phyloP scores from a whole-genome alignment of 2,888 invertebrate genomes.

The Schizaphis graminum region DNA sequence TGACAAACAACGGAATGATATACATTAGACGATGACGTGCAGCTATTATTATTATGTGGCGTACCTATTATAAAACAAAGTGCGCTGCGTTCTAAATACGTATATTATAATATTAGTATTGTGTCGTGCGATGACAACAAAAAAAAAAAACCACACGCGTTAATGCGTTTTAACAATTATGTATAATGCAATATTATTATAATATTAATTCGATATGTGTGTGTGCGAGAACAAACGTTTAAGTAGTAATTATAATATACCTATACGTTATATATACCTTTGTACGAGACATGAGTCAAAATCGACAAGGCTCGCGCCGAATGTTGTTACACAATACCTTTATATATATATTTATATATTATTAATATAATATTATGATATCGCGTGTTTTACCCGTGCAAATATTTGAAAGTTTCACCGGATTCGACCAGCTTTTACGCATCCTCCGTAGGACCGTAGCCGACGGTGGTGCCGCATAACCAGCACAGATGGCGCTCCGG shows the following conservation, averaged over 20 bases:
- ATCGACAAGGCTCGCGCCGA: neutral
- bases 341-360: too few relatives aligned
- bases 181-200: neutral
- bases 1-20: neutral
- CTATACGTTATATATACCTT: neutral
- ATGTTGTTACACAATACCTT: neutral
- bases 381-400: slow-evolving; percentile 25
- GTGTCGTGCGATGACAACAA: neutral
- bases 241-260: neutral
- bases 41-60: neutral
- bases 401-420: slow-evolving; percentile 25
- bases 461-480: neutral
- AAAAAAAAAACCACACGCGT: neutral
- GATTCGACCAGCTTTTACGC: neutral
- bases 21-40: neutral
- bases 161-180: neutral
- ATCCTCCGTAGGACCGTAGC: neutral
- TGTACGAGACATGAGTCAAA: slow-evolving; percentile 7
- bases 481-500: neutral
- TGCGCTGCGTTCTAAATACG: neutral
- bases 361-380: too few relatives aligned
- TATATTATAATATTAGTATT: neutral
- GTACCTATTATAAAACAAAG: neutral
- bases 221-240: neutral
- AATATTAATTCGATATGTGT: neutral